Evolutionary conservation across 2,888 invertebrate genomes (phyloP), one percentile per base, ranked within the genome.

Genomic region (Alloscopus bannaensis): DNA sequence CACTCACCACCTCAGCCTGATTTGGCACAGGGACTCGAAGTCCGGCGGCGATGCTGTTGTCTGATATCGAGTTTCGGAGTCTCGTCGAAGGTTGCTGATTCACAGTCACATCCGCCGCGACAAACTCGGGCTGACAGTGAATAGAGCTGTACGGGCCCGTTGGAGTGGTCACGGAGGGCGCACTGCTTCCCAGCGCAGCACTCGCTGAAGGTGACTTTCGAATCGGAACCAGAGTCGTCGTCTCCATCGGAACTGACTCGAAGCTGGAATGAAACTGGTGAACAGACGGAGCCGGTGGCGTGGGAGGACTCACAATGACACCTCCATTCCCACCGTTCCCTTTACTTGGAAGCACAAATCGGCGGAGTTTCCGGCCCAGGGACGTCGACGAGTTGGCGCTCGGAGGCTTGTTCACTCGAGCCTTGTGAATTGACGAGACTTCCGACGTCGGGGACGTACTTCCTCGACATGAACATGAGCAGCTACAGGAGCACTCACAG

Each of bases 61-160:
- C 86, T 22, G 86, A 86, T 24, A 85, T 72, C 40, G 84, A 85
- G 62, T 76, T 84, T 2, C 86, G 83, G 47, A 86, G 80, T 73
- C 81, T 59, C 6, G 66, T 55, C n/a, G n/a, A n/a, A n/a, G n/a
- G n/a, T n/a, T n/a, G n/a, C n/a, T n/a, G n/a, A n/a, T n/a, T n/a
- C 3, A 52, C 40, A 22, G 52, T 62, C 29, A 18, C 26, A 13
- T 59, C n/a, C n/a, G 57, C 69, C 20, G 42, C 26, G 11, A 70
- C 31, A 31, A 57, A 66, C 8, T 55, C 29, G 8, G 26, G 64
- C 11, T 36, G 55, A 13, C 47, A 40, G n/a, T 36, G 29, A 0
- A 42, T 4, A 16, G 47, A 18, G 24, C 64, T 73, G 47, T 73
- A 73, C 24, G 68, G 71, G 3, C 65, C 26, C 22, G 40, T 13